phyloP scores from a whole-genome alignment of 1,140 invertebrate species.

The Ridgeia piscesae region DNA sequence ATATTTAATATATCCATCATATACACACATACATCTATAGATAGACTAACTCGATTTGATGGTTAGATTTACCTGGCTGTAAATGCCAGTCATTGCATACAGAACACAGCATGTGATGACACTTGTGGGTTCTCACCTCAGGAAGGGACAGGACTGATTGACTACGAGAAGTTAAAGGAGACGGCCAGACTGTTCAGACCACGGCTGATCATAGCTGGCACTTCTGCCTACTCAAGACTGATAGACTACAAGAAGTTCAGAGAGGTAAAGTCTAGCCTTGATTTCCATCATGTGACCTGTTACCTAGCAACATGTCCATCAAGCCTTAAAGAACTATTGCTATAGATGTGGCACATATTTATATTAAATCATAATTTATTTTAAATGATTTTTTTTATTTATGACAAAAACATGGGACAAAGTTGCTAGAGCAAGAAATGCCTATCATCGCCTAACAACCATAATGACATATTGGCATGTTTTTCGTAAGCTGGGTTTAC shows the following conservation, averaged over 20 bases:
- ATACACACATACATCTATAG: neutral
- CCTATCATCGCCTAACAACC: too few species aligned
- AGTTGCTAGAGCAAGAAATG: too few species aligned
- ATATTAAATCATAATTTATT: too few species aligned
- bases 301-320: too few species aligned
- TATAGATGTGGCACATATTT: neutral
- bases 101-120: too few species aligned
- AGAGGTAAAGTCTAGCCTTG: conserved; percentile 53
- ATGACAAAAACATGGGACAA: too few species aligned
- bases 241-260: conserved; percentile 83
- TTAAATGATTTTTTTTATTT: too few species aligned
- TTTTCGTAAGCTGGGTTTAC: too few species aligned
- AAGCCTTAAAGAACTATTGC: neutral
- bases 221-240: conserved; percentile 76
- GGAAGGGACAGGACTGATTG: conserved; percentile 84
- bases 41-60: neutral
- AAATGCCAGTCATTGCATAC: neutral
- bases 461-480: too few species aligned
- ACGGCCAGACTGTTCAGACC: conserved; percentile 88
- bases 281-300: too few species aligned
- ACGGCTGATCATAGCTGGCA: conserved; percentile 86
- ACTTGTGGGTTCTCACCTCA: conserved; percentile 20
- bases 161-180: conserved; percentile 85
- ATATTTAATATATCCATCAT: too few species aligned
- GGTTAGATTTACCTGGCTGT: neutral